phyloP scores from a whole-genome alignment of 2,113 vertebrate genomes.

The Tychaedon coryphoeus region DNA sequence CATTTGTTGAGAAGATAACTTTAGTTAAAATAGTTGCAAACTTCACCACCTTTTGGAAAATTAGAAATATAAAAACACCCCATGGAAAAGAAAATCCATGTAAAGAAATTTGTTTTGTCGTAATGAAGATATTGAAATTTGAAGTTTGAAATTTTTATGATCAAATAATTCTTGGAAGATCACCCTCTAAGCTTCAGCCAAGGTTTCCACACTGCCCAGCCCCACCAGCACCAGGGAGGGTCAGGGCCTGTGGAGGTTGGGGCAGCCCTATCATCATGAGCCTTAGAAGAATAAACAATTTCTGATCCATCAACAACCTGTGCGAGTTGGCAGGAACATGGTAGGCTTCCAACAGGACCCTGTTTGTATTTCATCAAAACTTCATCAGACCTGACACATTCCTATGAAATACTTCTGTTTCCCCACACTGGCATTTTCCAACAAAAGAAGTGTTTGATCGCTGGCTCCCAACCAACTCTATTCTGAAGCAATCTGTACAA shows the following conservation, averaged over 20 bases:
- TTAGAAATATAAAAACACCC: neutral
- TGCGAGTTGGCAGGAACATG: neutral
- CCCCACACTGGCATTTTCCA: constrained; percentile 24
- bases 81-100: neutral
- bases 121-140: neutral
- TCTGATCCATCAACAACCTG: neutral
- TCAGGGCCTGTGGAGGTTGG: neutral
- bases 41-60: neutral
- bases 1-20: neutral
- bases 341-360: neutral
- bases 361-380: constrained; percentile 53
- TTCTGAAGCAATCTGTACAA: neutral
- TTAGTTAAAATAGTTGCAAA: neutral
- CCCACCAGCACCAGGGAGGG: neutral
- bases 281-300: neutral
- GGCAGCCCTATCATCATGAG: neutral
- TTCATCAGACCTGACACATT: constrained; percentile 43
- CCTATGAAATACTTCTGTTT: constrained; percentile 37
- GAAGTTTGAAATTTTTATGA: neutral
- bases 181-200: neutral
- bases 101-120: neutral
- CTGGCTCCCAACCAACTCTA: neutral
- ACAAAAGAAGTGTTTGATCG: constrained; percentile 15
- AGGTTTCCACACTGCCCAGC: neutral
- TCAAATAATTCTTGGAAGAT: neutral